A percentile compares a stretch with the other conserved stretches of the same genome.
These are phyloP conservation scores for Lophochroa leadbeateri DNA, from an alignment of 2,113 vertebrate species.

Conservation along the genomic window DNA sequence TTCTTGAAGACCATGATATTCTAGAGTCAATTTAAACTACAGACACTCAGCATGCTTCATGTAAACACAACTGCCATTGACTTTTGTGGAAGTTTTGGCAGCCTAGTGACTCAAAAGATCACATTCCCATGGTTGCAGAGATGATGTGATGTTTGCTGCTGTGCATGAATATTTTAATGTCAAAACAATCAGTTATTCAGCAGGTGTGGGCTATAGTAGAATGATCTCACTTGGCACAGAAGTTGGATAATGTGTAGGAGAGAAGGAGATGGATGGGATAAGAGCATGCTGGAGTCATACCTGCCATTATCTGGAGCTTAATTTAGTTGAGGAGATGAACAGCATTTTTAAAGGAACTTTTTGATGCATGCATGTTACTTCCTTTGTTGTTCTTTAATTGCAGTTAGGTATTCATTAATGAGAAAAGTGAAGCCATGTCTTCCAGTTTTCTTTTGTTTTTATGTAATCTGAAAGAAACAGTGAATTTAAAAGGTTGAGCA, in stretches of 20 bases:
- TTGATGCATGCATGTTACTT: background rate
- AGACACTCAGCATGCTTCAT: background rate
- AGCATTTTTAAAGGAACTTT: background rate
- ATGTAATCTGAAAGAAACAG: background rate
- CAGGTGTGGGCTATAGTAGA: background rate
- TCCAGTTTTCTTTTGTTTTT: background rate
- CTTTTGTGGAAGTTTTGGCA: background rate
- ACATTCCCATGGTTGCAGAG: background rate
- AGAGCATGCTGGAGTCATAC: background rate
- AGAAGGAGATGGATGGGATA: background rate
- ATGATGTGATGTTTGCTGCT: background rate
- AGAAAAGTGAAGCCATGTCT: background rate
- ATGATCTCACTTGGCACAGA: slow-evolving; percentile 8
- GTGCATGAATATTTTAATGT: slow-evolving; percentile 37
- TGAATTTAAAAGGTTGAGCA: background rate
- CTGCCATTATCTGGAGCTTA: background rate
- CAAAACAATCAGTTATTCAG: slow-evolving; percentile 36
- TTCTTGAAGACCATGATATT: background rate
- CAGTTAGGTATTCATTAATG: background rate
- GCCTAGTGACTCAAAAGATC: background rate
- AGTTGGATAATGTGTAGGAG: background rate
- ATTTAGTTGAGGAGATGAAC: background rate
- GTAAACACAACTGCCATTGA: background rate
- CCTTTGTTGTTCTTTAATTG: background rate
- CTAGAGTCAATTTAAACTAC: background rate